Evolutionary conservation across 2,888 invertebrate species (phyloP), one percentile per base, ranked within the genome.

Genomic region (Nipponacmea schrenckii): DNA sequence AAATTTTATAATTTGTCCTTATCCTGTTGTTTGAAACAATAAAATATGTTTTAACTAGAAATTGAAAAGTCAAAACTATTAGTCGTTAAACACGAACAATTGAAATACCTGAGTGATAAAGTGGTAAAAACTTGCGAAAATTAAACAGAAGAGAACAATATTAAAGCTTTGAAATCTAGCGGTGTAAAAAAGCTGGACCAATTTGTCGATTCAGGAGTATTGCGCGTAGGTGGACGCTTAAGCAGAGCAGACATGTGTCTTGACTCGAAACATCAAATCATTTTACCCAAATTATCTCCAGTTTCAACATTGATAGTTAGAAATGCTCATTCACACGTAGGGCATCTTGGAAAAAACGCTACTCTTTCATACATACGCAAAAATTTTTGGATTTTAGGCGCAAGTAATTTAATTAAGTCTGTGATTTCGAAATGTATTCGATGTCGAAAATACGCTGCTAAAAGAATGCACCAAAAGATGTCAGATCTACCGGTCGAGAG

Each of bases 401-500:
- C 44, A 17, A 46, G 66, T 8, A 20, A 66, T 24, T 46, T 45
- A 7, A 66, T 45, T 8, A 66, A 66, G 39, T 8, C 20, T 20
- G 46, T 44, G 20, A 44, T 68, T 26, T 66, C 66, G 45, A 66
- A 46, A 66, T 66, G 66, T 24, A 0, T 66, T 17, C 2, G 20
- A 20, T 66, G 66, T 44, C 39, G 66, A 7, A 66, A 44, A 20
- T 66, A 66, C n/a, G 12, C n/a, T 45, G 66, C 66, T 1, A n/a
- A 8, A n/a, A 44, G 46, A 66, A 66, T 46, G 66, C 27, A 63
- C 5, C 74, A 76, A 56, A 68, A 70, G 24, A 76, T 76, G 75
- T 50, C 72, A 39, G 70, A 75, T 65, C 72, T 76, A 3, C 76
- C 74, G 7, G 17, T 12, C 17, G 71, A 76, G 7, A 45, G 70